Percentiles rank a stretch among this genome's conserved stretches.
Evolutionary conservation across 2,888 invertebrate species (phyloP).

Genomic region (Drosophila kokeensis): DNA sequence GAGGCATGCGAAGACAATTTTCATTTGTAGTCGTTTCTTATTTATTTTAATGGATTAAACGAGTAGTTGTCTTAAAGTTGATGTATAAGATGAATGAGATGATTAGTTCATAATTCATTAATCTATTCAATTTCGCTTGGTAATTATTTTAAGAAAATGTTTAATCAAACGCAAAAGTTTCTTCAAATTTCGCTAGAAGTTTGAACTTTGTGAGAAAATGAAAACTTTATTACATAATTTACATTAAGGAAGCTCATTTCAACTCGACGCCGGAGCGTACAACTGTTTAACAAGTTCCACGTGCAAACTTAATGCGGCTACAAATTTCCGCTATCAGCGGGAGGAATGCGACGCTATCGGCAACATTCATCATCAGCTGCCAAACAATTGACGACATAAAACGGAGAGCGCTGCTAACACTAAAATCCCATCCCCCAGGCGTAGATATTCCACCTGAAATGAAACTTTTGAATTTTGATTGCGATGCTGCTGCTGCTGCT

Average conservation of each 20-base stretch:
- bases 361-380: constrained; percentile 78
- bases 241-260: constrained; percentile 26
- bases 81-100: neutral
- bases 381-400: constrained; percentile 78
- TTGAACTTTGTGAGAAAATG: constrained; percentile 16
- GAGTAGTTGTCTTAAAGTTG: neutral
- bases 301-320: constrained; percentile 55
- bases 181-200: constrained; percentile 8
- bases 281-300: constrained; percentile 37
- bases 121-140: neutral
- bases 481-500: constrained; percentile 31
- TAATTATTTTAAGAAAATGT: constrained; percentile 1
- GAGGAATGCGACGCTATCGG: constrained; percentile 59
- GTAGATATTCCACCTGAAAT: constrained; percentile 68
- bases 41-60: neutral
- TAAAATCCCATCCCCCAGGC: constrained; percentile 29
- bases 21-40: constrained; percentile 1
- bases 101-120: neutral
- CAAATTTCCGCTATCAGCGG: constrained; percentile 66
- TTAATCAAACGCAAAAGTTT: neutral
- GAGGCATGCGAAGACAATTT: neutral
- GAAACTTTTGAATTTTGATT: constrained; percentile 81
- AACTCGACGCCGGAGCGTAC: neutral
- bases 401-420: constrained; percentile 23
- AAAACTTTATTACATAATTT: constrained; percentile 49